Evolutionary conservation across 1,140 invertebrate genomes (phyloP).

Genomic region (Drosophila saltans): DNA sequence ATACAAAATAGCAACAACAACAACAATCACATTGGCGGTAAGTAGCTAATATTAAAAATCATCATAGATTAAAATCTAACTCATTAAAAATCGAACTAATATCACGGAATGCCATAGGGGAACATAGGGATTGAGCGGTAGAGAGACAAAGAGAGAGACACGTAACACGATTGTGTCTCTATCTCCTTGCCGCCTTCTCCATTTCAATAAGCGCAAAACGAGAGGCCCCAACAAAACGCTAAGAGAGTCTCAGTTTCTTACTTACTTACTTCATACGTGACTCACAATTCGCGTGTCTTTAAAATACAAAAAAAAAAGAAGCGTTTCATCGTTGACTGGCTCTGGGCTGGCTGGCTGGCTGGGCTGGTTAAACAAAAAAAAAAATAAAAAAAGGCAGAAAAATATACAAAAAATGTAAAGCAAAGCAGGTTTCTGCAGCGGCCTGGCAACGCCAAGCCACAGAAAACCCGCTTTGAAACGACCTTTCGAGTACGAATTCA

Average conservation of each 20-base stretch:
- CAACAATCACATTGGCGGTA: constrained; percentile 84
- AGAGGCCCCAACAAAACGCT: constrained; percentile 27
- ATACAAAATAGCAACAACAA: constrained; percentile 75
- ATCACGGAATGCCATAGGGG: neutral
- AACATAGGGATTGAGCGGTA: neutral
- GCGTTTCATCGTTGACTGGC: constrained; percentile 53
- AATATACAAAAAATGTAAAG: constrained; percentile 73
- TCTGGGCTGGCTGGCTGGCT: constrained; percentile 45
- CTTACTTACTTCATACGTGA: constrained; percentile 72
- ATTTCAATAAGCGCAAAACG: constrained; percentile 44
- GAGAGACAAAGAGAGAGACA: constrained; percentile 27
- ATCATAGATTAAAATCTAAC: neutral
- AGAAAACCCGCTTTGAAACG: constrained; percentile 81
- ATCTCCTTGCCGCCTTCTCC: constrained; percentile 30
- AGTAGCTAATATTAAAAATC: constrained; percentile 51
- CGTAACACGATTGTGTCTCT: constrained; percentile 39
- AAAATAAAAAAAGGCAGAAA: constrained; percentile 48
- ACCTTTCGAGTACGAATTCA: constrained; percentile 83
- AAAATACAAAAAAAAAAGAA: constrained; percentile 78
- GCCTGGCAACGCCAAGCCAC: constrained; percentile 73
- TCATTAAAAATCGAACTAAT: constrained; percentile 1
- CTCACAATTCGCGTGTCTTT: constrained; percentile 80
- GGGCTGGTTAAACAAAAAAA: constrained; percentile 39
- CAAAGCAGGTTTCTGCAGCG: constrained; percentile 77
- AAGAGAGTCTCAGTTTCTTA: constrained; percentile 69